phyloP scores from a whole-genome alignment of 2,797 vertebrate genomes.

The Pseudopleuronectes americanus region DNA sequence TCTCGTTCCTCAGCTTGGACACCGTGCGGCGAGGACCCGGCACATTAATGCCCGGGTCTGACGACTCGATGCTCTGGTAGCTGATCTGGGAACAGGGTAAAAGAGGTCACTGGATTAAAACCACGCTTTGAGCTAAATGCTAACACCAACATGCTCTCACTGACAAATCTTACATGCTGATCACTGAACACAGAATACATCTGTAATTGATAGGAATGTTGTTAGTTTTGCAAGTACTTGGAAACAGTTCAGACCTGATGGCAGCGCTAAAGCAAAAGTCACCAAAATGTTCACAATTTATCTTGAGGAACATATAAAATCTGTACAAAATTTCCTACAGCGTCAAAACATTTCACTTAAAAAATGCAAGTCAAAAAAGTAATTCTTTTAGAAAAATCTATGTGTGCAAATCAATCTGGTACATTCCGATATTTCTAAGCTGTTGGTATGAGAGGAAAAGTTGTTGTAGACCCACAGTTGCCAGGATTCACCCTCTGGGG shows the following conservation, averaged over 20 bases:
- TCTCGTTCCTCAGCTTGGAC: conserved; percentile 95
- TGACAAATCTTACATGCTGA: neutral
- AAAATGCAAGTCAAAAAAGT: too few relatives aligned
- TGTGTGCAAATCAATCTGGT: too few relatives aligned
- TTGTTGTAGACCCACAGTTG: too few relatives aligned
- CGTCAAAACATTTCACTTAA: too few relatives aligned
- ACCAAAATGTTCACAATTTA: neutral
- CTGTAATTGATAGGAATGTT: neutral
- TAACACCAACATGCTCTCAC: neutral
- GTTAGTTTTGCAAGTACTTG: neutral
- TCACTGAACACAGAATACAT: neutral
- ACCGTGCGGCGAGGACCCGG: conserved; percentile 92
- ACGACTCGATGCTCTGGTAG: conserved; percentile 97
- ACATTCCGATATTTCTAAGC: too few relatives aligned
- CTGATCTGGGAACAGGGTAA: conserved; percentile 85
- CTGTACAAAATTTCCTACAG: too few relatives aligned
- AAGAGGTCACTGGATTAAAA: neutral
- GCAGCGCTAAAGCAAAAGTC: neutral
- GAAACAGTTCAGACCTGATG: neutral
- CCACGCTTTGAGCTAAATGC: neutral
- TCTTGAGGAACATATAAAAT: too few relatives aligned
- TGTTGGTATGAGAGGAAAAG: too few relatives aligned
- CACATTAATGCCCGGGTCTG: conserved; percentile 92
- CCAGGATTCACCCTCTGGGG: too few relatives aligned
- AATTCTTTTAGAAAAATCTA: too few relatives aligned